phyloP scores from a whole-genome alignment of 1,140 invertebrate species.

The Elymnias hypermnestra region DNA sequence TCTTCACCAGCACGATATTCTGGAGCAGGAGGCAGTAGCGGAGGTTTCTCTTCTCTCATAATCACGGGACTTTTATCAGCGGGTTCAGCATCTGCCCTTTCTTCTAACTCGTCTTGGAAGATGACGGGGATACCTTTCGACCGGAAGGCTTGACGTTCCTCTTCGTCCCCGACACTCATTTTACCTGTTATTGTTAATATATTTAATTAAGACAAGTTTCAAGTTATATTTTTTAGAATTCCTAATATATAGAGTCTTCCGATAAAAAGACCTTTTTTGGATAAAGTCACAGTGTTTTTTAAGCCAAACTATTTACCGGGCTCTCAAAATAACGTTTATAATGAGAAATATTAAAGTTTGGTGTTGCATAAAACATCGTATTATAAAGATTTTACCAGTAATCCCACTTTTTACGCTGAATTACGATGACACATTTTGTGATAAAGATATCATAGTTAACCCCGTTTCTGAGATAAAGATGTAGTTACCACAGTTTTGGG shows the following conservation, averaged over 20 bases:
- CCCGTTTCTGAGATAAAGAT: no score
- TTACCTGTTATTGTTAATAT: slow-evolving; percentile 41
- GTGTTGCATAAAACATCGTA: no score
- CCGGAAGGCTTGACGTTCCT: slow-evolving; percentile 88
- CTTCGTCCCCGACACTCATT: slow-evolving; percentile 81
- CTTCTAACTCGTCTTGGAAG: slow-evolving; percentile 95
- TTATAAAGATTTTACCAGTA: no score
- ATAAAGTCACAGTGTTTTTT: no score
- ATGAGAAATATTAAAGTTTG: no score
- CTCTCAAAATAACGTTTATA: no score
- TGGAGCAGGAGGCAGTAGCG: slow-evolving; percentile 82
- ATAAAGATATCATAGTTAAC: no score
- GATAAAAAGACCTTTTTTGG: neutral
- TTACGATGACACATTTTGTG: no score
- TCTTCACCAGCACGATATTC: slow-evolving; percentile 75
- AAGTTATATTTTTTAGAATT: neutral
- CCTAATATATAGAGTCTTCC: neutral
- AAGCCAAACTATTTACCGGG: no score
- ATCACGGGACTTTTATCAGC: slow-evolving; percentile 94
- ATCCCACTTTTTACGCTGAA: no score
- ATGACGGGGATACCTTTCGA: slow-evolving; percentile 96
- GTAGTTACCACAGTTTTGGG: no score
- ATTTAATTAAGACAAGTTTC: neutral
- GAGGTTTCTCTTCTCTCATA: slow-evolving; percentile 94
- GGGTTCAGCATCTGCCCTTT: slow-evolving; percentile 85